These are phyloP conservation scores for Callionymus lyra DNA, from an alignment of 2,113 vertebrate genomes.

Conservation along the genomic window DNA sequence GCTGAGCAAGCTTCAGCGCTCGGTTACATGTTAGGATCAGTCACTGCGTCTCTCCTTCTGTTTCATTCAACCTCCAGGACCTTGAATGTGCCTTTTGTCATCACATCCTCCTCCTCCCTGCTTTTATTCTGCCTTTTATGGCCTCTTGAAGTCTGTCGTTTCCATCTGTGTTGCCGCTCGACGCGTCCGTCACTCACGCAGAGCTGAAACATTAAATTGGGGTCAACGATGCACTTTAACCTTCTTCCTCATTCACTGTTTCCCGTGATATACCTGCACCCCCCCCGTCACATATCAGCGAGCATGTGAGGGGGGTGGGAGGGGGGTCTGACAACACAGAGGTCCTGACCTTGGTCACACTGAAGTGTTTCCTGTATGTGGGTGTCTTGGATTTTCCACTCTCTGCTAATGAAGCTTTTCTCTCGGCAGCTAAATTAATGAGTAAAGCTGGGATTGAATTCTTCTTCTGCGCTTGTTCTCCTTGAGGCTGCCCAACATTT, in stretches of 20 bases:
- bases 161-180: slow-evolving; percentile 18
- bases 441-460: slow-evolving; percentile 15
- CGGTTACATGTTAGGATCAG: slow-evolving; percentile 44
- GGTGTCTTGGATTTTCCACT: neutral
- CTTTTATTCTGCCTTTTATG: slow-evolving; percentile 1
- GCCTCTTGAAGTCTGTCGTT: slow-evolving; percentile 5
- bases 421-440: too few species aligned
- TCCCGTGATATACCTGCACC: slow-evolving; percentile 6
- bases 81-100: neutral
- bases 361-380: neutral
- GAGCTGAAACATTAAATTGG: slow-evolving; percentile 23
- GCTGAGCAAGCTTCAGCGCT: slow-evolving; percentile 54
- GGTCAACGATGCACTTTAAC: slow-evolving; percentile 22
- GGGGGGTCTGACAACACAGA: too few species aligned
- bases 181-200: slow-evolving; percentile 21
- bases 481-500: slow-evolving; percentile 2
- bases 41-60: slow-evolving; percentile 6
- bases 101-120: slow-evolving; percentile 4
- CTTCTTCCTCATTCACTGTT: slow-evolving; percentile 1
- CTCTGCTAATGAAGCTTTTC: neutral
- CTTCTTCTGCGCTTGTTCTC: neutral
- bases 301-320: too few species aligned
- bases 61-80: slow-evolving; percentile 5
- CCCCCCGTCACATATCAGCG: neutral
- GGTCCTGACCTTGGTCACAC: slow-evolving; percentile 20